phyloP scores from a whole-genome alignment of 2,888 invertebrate species.

The Philonicus albiceps region DNA sequence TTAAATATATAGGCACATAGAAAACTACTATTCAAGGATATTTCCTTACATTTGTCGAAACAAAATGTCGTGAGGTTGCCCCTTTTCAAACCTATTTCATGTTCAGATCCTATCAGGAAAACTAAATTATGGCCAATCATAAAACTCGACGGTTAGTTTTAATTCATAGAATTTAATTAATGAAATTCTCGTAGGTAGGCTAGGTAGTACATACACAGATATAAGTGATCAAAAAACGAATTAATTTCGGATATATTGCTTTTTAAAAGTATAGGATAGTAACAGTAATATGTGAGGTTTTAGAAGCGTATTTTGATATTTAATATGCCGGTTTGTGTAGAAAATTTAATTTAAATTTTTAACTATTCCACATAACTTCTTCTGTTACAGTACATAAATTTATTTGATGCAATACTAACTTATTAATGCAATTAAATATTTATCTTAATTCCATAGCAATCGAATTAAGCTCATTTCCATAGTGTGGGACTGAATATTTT shows the following conservation, averaged over 20 bases:
- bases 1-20: neutral
- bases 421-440: neutral
- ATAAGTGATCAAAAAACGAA: too few relatives aligned
- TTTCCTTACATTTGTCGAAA: neutral
- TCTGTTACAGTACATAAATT: too few relatives aligned
- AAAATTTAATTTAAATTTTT: too few relatives aligned
- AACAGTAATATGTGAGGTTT: too few relatives aligned
- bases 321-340: too few relatives aligned
- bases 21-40: neutral
- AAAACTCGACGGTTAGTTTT: neutral
- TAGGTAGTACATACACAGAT: too few relatives aligned
- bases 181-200: too few relatives aligned
- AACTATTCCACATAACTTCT: too few relatives aligned
- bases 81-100: neutral
- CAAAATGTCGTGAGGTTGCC: neutral
- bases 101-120: neutral
- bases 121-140: neutral
- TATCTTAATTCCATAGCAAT: neutral
- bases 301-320: too few relatives aligned
- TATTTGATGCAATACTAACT: neutral
- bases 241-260: too few relatives aligned
- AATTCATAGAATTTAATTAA: too few relatives aligned
- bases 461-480: neutral
- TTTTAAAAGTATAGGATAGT: too few relatives aligned
- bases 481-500: neutral